Evolutionary conservation across 2,113 vertebrate genomes (phyloP).

Genomic region (Leptobrachium leishanense): DNA sequence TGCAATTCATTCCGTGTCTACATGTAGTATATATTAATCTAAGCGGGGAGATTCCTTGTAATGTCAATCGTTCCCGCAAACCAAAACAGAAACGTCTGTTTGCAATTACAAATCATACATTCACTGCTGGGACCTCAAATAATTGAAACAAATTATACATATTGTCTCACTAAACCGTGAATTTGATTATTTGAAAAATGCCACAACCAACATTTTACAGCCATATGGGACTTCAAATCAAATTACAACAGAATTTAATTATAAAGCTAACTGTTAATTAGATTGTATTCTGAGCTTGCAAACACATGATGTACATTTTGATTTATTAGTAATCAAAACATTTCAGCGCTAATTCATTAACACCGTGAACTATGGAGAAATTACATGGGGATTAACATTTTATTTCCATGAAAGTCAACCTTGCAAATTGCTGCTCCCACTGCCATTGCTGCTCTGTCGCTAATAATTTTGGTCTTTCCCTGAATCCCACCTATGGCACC

Average conservation of each 20-base stretch:
- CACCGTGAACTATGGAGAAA: too few species aligned
- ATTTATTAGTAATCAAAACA: too few species aligned
- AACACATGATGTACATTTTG: not conserved
- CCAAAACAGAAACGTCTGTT: slow-evolving; percentile 25
- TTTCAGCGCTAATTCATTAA: too few species aligned
- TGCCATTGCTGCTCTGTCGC: too few species aligned
- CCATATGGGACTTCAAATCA: not conserved
- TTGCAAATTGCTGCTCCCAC: too few species aligned
- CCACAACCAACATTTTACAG: not conserved
- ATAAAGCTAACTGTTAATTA: slow-evolving; percentile 2
- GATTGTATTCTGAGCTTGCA: slow-evolving; percentile 9
- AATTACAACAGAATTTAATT: slow-evolving; percentile 2
- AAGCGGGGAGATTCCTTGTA: slow-evolving; percentile 7
- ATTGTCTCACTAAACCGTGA: not conserved
- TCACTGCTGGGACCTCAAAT: not conserved
- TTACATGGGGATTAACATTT: too few species aligned
- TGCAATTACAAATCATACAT: slow-evolving; percentile 17
- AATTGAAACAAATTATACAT: slow-evolving; percentile 7
- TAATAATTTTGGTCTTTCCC: too few species aligned
- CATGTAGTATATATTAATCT: slow-evolving; percentile 19
- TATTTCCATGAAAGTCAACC: too few species aligned
- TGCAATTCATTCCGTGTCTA: not conserved
- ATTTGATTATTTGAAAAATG: not conserved
- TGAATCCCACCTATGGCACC: too few species aligned
- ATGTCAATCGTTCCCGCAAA: slow-evolving; percentile 5